Base-by-base conservation (phyloP, 2,888 invertebrate species). In the Bugulina stolonifera region DNA sequence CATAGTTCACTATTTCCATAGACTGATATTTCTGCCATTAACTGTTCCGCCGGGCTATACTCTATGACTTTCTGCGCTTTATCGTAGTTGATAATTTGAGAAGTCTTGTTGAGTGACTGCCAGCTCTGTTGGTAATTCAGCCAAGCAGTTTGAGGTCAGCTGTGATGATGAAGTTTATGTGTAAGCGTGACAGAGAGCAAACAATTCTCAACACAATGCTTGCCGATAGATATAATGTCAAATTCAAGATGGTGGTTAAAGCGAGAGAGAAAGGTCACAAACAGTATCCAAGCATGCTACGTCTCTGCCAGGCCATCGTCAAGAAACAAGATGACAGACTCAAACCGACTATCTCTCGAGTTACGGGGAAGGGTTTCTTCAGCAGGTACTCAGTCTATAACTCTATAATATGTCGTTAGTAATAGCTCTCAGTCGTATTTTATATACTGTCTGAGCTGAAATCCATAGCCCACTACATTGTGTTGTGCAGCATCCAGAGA, bases 161-260 rank as follows among this genome's bases (percentile, higher is more conserved):
- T 43, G 43, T 43, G 10, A 43, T 43, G 43, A 18, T 10, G 43
- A 43, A 43, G 43, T 43, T 43, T 43, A 43, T 43, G 10, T 43
- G 43, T 43, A 43, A 18, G 5, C 5, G 18, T 18, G 43, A 32
- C 2, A 27, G 32, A 64, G 64, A 64, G 32, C 14, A 32, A n/a
- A 64, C 64, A 3, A 64, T 64, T 14, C 32, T 25, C 14, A 34
- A 64, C 64, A 64, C 64, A 3, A 22, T 64, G 3, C 27, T 64
- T 14, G 27, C 2, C 5, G 64, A 64, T 27, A 64, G 32, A 25
- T 64, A 64, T n/a, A 27, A 27, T 10, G 32, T 64, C 14, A 64
- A 64, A 64, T 27, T 64, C 32, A 64, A 64, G 32, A 64, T 64
- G 34, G 34, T 64, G 64, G 32, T 64, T 14, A 64, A 27, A 32